Conservation (phyloP, 2,113 vertebrate species). For the Bubo bubo region DNA sequence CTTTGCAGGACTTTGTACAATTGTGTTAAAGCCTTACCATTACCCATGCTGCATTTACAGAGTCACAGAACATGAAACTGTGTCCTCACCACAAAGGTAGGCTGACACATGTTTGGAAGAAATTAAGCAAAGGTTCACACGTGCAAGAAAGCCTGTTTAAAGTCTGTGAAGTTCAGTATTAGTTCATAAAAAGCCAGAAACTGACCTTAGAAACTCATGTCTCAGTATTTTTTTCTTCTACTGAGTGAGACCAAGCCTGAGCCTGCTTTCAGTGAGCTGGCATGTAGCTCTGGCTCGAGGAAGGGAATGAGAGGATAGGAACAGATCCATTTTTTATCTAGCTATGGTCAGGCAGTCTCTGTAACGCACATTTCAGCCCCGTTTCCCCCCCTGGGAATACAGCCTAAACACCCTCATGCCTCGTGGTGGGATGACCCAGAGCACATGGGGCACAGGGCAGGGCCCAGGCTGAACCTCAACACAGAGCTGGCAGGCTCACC, state of each 20-base stretch:
- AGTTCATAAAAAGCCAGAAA: background rate
- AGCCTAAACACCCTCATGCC: background rate
- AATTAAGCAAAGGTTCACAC: background rate
- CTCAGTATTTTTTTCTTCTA: background rate
- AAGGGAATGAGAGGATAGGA: background rate
- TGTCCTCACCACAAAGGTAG: background rate
- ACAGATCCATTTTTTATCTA: background rate
- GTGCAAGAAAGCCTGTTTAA: background rate
- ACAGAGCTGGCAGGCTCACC: background rate
- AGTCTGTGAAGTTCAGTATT: background rate
- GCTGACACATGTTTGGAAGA: background rate
- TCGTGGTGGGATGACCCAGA: background rate
- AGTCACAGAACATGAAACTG: background rate
- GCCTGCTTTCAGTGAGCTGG: background rate
- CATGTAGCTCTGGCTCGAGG: background rate
- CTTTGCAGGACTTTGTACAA: background rate
- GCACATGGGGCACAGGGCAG: rapidly evolving
- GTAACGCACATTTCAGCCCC: background rate
- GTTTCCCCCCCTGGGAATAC: background rate
- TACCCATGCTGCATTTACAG: background rate
- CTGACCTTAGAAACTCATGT: background rate
- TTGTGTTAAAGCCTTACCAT: background rate
- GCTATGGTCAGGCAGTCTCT: background rate
- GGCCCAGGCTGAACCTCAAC: background rate
- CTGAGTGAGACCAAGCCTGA: background rate